These are phyloP conservation scores for Zaprionus inermis DNA, from an alignment of 1,140 invertebrate species.

Conservation along the genomic window DNA sequence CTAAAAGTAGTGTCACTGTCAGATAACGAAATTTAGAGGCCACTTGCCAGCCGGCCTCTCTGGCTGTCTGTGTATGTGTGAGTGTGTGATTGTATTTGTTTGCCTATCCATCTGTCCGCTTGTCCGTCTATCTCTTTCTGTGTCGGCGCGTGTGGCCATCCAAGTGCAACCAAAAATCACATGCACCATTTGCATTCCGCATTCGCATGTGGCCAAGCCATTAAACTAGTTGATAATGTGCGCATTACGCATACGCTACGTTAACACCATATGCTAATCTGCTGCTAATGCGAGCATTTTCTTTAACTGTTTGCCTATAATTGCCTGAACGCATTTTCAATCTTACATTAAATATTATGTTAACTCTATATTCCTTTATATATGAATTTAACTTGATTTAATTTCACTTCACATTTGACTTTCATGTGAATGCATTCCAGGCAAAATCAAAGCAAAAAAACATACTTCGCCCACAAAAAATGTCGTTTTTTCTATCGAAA, in stretches of 20 bases:
- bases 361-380: background rate
- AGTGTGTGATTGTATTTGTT: background rate
- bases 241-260: slow-evolving; percentile 34
- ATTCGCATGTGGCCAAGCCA: slow-evolving; percentile 19
- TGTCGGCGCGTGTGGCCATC: slow-evolving; percentile 9
- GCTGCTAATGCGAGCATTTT: background rate
- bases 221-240: slow-evolving; percentile 11
- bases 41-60: slow-evolving; percentile 7
- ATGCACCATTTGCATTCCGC: slow-evolving; percentile 14
- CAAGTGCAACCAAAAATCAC: slow-evolving; percentile 15
- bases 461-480: background rate
- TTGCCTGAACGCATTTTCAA: background rate
- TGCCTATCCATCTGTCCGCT: slow-evolving; percentile 3
- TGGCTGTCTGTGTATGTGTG: background rate
- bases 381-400: background rate
- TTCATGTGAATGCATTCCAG: background rate
- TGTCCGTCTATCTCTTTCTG: background rate
- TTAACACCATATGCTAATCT: slow-evolving; percentile 1
- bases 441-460: background rate
- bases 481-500: background rate
- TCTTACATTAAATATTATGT: background rate
- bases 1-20: slow-evolving; percentile 57
- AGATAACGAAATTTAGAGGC: slow-evolving; percentile 57
- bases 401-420: background rate
- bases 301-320: background rate